Conservation (phyloP, 30 jellyfish, hydroid and myxozoan genomes). For the Nemopilema nomurai region DNA sequence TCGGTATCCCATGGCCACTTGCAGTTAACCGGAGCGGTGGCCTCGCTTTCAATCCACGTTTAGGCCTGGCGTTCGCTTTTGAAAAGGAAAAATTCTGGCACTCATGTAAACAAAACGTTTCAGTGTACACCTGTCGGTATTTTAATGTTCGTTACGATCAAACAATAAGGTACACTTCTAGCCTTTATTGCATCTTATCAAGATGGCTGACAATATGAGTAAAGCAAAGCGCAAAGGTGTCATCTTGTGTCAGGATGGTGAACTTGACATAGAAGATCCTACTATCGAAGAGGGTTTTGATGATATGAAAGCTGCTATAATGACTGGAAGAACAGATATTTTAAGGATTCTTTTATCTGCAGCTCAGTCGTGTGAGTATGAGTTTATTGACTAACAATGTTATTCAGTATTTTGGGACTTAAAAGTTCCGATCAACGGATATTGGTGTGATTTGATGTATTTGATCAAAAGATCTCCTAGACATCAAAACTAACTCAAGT, state of each 20-base stretch:
- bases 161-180: neutral
- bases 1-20: too few species aligned
- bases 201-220: conserved; percentile 30
- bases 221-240: conserved; percentile 33
- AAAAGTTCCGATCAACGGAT: neutral
- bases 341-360: conserved; percentile 82
- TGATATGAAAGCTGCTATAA: conserved; percentile 90
- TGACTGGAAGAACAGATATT: conserved; percentile 93
- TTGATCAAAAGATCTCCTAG: too few species aligned
- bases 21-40: too few species aligned
- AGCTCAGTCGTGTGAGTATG: conserved; percentile 95
- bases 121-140: neutral
- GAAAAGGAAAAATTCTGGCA: too few species aligned
- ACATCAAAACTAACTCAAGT: too few species aligned
- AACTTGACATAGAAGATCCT: conserved; percentile 79
- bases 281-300: conserved; percentile 82
- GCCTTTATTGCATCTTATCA: neutral
- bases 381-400: neutral
- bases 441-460: too few species aligned
- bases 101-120: neutral
- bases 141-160: neutral
- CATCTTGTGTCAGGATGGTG: conserved; percentile 62
- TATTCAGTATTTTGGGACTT: neutral
- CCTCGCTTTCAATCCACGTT: neutral
- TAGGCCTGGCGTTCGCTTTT: neutral